Evolutionary conservation across 2,797 vertebrate species (phyloP).

Genomic region (Xenopus petersii): DNA sequence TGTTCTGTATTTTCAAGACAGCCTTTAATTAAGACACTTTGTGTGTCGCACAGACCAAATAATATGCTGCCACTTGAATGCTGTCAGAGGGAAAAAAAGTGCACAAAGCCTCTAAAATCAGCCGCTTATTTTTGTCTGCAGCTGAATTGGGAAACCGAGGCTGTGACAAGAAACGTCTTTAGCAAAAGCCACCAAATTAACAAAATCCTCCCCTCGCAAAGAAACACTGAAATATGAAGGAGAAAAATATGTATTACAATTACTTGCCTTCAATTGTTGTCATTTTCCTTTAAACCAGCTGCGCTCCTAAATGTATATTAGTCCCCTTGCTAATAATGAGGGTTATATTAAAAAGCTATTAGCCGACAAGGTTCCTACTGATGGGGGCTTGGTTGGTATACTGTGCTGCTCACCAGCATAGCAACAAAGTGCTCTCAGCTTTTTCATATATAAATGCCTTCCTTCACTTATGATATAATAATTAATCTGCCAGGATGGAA

Average conservation of each 20-base stretch:
- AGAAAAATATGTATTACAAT: neutral
- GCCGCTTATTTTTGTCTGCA: constrained; percentile 71
- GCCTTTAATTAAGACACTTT: constrained; percentile 77
- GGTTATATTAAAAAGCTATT: neutral
- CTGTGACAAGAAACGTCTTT: constrained; percentile 60
- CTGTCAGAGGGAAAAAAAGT: constrained; percentile 70
- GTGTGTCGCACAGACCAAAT: constrained; percentile 70
- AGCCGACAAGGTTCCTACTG: neutral
- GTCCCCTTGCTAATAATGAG: neutral
- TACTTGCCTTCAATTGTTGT: neutral
- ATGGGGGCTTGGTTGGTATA: neutral
- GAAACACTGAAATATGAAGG: constrained; percentile 4
- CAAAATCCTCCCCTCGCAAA: constrained; percentile 21
- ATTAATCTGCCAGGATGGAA: constrained; percentile 9
- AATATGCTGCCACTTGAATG: constrained; percentile 74
- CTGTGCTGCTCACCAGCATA: neutral
- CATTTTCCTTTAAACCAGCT: neutral
- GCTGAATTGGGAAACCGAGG: constrained; percentile 62
- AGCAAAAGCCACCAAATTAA: constrained; percentile 39
- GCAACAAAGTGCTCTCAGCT: constrained; percentile 5
- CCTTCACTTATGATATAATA: constrained; percentile 12
- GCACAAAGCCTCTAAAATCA: constrained; percentile 68
- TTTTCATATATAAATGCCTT: neutral
- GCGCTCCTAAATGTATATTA: constrained; percentile 11
- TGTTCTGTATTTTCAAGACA: constrained; percentile 73